Conservation (phyloP, 2,113 vertebrate genomes). For the Hippocampus abdominalis region DNA sequence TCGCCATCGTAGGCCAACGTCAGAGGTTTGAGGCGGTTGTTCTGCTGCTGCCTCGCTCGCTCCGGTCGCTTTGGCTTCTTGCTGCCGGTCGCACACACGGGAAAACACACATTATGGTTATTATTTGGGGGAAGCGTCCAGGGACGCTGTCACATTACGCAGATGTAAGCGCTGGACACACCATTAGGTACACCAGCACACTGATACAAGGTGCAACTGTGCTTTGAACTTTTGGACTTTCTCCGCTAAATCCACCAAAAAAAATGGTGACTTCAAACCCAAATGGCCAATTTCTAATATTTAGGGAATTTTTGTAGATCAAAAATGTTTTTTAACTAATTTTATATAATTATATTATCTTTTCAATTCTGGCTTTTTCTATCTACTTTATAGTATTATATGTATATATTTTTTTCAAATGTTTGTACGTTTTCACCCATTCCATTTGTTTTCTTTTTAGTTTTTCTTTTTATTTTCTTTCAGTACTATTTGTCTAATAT, state of each 20-base stretch:
- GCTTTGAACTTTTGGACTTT: background rate
- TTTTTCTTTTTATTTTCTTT: too few species aligned
- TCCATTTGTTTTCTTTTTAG: too few species aligned
- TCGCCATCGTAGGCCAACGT: constrained; percentile 97
- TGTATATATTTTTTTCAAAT: too few species aligned
- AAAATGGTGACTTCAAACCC: background rate
- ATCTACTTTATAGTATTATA: too few species aligned
- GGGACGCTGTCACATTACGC: background rate
- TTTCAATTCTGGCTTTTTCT: too few species aligned
- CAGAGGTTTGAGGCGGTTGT: constrained; percentile 96
- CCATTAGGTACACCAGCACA: background rate
- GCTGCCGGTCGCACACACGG: constrained; percentile 68
- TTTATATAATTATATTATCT: too few species aligned
- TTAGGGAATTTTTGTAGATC: too few species aligned
- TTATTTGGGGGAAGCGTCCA: background rate
- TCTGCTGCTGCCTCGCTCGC: constrained; percentile 93
- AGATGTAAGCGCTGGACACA: background rate
- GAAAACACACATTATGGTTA: constrained; percentile 16
- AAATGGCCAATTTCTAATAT: too few species aligned
- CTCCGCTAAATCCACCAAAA: too few species aligned
- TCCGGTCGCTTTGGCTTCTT: constrained; percentile 99
- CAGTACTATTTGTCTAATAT: too few species aligned
- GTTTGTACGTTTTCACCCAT: too few species aligned
- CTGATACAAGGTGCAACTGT: background rate
- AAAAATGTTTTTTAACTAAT: too few species aligned